Evolutionary conservation across 2,888 invertebrate species (phyloP), one percentile per base, ranked within the genome.

Genomic region (Pelosia muscerda): DNA sequence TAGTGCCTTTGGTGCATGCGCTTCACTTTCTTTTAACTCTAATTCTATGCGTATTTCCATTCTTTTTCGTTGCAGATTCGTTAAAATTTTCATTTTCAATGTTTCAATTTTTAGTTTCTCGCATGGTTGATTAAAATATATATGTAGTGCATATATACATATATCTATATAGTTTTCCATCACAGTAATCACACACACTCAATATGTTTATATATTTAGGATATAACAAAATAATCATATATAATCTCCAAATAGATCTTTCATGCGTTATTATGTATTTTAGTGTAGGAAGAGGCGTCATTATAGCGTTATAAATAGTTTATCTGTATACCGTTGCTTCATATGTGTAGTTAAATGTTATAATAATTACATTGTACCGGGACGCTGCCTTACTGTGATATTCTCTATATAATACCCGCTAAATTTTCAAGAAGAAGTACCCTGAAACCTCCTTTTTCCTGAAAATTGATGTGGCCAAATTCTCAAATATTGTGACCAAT

Each of bases 331-430:
- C 85, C 77, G 79, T 88, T 75, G 90, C 91, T 90, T 91, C 69
- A 81, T 90, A 79, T 89, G 87, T 90, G 89, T 90, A 89, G 88
- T 84, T 84, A 75, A 78, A 69, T 74, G 77, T 84, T 80, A 81
- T 72, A 58, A 71, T 73, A 58, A 71, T 77, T 73, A 77, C 60
- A 86, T 85, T 86, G 85, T 88, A 84, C 83, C 59, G 73, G 84
- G 83, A 81, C 85, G 86, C 81, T 86, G 85, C 74, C 87, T 87
- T 84, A 85, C 82, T 70, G 28, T 69, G 69, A 63, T 68, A 64
- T 42, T 59, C n/a, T 22, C 59, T 69, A 64, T 63, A 70, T 10
- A 65, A 61, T 38, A 38, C 38, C 42, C 19, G 19, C 1, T 19
- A 42, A 49, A 49, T 49, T n/a, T n/a, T 19, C 49, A 19, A 42